phyloP scores from a whole-genome alignment of 35 echinoderm and acorn worm species.

The Heliocidaris tuberculata region DNA sequence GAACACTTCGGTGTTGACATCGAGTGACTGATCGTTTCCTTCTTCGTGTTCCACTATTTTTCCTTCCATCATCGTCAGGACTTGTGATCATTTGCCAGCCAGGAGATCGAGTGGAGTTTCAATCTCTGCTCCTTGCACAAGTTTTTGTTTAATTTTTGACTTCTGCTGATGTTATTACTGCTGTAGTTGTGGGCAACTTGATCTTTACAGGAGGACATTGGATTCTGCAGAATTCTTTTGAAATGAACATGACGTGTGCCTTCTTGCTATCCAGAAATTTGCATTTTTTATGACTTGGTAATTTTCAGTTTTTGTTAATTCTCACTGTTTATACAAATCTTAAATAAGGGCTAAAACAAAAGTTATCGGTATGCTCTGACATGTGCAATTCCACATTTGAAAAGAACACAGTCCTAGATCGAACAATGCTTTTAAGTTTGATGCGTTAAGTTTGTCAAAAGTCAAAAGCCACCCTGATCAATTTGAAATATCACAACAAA shows the following conservation, averaged over 20 bases:
- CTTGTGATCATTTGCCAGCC: background rate
- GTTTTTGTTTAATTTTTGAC: too few species aligned
- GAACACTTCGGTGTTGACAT: background rate
- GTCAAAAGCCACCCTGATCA: too few species aligned
- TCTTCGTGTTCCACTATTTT: background rate
- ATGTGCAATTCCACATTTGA: too few species aligned
- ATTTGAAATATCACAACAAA: too few species aligned
- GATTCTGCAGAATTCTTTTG: background rate
- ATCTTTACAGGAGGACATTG: background rate
- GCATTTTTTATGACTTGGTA: background rate
- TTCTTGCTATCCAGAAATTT: background rate
- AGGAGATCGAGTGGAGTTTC: background rate
- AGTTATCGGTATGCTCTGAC: background rate
- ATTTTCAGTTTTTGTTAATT: background rate
- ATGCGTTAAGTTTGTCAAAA: too few species aligned
- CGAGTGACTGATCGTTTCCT: background rate
- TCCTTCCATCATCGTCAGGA: background rate
- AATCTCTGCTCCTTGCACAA: background rate
- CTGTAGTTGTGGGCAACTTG: background rate
- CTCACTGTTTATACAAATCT: background rate
- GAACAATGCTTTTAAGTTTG: too few species aligned
- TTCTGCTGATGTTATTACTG: background rate
- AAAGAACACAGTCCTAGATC: too few species aligned
- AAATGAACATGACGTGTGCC: background rate
- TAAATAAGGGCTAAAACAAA: background rate